Percentiles rank a stretch among this genome's conserved stretches.
Conservation (phyloP, 2,113 vertebrate species). For the Scatophagus argus region DNA sequence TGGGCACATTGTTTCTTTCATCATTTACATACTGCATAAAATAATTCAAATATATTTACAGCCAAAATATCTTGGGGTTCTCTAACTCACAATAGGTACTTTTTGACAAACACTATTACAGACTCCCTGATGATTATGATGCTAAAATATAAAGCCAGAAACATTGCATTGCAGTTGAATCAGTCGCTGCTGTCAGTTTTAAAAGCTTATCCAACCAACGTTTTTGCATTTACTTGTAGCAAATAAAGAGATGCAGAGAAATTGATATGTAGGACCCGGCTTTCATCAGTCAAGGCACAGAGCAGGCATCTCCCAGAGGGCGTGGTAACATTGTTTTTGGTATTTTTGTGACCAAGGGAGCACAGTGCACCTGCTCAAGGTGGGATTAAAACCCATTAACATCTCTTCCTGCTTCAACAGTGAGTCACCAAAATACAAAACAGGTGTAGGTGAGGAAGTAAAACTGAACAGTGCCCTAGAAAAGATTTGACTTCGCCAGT, state of each 20-base stretch:
- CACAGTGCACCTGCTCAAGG: conserved; percentile 23
- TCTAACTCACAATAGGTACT: background rate
- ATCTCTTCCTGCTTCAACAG: conserved; percentile 39
- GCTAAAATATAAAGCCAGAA: background rate
- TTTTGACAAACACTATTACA: background rate
- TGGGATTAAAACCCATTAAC: conserved; percentile 57
- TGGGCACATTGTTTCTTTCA: background rate
- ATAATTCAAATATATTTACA: too few species aligned
- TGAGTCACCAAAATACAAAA: conserved; percentile 47
- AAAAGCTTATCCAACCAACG: background rate
- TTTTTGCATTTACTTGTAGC: background rate
- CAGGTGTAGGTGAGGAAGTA: conserved; percentile 26
- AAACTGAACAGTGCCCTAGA: background rate
- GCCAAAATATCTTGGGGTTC: too few species aligned
- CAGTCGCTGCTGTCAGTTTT: background rate
- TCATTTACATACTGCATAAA: too few species aligned
- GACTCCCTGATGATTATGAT: background rate
- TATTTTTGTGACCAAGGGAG: conserved; percentile 18
- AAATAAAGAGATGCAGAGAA: background rate
- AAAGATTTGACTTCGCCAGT: conserved; percentile 34
- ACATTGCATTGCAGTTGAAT: background rate
- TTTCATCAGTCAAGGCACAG: conserved; percentile 2
- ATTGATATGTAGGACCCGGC: background rate
- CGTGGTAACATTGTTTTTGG: background rate
- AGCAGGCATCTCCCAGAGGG: conserved; percentile 5